Evolutionary conservation across 2,797 vertebrate genomes (phyloP), one percentile per base, ranked within the genome.

Genomic region (Anas acuta): DNA sequence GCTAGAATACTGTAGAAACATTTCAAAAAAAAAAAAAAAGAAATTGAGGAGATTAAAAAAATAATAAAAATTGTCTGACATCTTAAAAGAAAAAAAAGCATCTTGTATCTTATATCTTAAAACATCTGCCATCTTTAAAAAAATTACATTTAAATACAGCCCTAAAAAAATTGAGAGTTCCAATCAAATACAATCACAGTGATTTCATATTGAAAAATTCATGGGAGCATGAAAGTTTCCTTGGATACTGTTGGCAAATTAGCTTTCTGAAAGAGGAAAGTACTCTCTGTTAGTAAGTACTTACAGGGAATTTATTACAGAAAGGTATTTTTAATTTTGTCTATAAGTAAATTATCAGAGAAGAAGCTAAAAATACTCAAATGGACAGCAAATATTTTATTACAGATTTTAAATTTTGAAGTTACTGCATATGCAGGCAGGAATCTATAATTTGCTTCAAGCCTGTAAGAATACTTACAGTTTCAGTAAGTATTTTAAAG

Each of bases 101-200:
- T 45, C 19, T 45, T 45, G 9, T 16, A 43, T 43, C 45, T 47
- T 47, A 21, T 21, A 47, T 47, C 45, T 47, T 47, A 47, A 47
- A 47, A 47, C 21, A 47, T 47, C 45, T 47, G 45, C 21, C 45
- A 22, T 47, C 20, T 47, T 47, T 22, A 21, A 47, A 47, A 47
- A 43, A 43, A 43, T 17, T 43, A 43, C 16, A 17, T 43, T 45
- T 45, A 45, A 45, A 45, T 20, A 47, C 97, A 94, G 96, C 97
- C 97, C 90, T 96, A 93, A 97, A 95, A 95, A 86, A 30, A 54
- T 54, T 91, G 82, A 97, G 95, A 97, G 97, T 96, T 98, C 76
- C 92, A 98, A 98, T 98, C 95, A 97, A 96, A 74, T 93, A 96
- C 84, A 97, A 97, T 98, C 89, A 97, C 96, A 67, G 49, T 93